These are phyloP conservation scores for Eolophus roseicapilla DNA, from an alignment of 2,113 vertebrate genomes.

Conservation along the genomic window DNA sequence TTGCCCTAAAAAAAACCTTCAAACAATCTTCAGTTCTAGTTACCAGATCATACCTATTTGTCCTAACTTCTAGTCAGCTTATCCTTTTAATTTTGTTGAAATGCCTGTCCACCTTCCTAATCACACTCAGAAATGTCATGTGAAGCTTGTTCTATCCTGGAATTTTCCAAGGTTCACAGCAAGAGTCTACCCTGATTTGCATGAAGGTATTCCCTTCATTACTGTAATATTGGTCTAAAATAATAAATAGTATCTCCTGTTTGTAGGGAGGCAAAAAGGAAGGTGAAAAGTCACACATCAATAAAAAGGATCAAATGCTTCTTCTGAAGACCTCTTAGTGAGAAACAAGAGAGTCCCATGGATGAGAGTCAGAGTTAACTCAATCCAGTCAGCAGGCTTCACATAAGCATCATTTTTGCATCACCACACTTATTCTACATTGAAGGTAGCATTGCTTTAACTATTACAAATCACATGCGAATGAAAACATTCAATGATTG, in stretches of 20 bases:
- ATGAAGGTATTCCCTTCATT: background rate
- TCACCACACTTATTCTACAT: background rate
- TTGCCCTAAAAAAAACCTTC: background rate
- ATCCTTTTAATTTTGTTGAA: background rate
- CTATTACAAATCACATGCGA: background rate
- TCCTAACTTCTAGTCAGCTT: background rate
- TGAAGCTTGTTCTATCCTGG: background rate
- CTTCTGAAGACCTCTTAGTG: background rate
- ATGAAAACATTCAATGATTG: background rate
- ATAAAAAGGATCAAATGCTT: background rate
- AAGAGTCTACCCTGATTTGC: background rate
- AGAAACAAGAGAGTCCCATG: background rate
- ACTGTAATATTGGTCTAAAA: background rate
- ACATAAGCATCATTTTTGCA: background rate
- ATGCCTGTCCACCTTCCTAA: background rate
- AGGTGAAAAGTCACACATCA: background rate
- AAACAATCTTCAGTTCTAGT: background rate
- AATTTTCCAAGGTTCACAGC: background rate
- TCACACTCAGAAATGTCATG: background rate
- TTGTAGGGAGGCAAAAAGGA: background rate
- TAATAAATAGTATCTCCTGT: background rate
- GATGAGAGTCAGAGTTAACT: background rate
- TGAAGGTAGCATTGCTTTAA: background rate
- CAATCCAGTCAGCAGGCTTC: background rate
- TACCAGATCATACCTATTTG: background rate